Evolutionary conservation across 2,113 vertebrate species (phyloP).

Genomic region (Hydropotes inermis): DNA sequence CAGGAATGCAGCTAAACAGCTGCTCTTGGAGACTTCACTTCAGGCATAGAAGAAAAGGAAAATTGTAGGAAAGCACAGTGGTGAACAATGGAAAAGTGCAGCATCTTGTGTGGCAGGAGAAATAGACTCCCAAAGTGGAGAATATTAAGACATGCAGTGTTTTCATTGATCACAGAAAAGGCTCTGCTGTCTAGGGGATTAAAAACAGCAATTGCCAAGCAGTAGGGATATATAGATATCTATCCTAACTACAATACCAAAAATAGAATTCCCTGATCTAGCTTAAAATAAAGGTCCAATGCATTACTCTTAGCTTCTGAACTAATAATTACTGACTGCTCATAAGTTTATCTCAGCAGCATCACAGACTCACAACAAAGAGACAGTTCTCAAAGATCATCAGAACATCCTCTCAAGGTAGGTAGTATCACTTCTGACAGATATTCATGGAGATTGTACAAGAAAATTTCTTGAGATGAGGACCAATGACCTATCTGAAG

Average conservation of each 20-base stretch:
- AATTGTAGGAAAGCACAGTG: neutral
- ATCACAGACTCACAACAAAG: neutral
- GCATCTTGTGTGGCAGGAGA: neutral
- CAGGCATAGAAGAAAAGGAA: neutral
- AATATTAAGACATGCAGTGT: neutral
- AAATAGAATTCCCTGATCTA: neutral
- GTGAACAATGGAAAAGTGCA: neutral
- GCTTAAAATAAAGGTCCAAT: neutral
- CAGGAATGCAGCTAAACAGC: neutral
- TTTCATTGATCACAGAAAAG: slow-evolving; percentile 16
- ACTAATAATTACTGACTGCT: neutral
- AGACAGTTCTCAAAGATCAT: neutral
- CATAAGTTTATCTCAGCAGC: neutral
- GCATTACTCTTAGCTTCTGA: neutral
- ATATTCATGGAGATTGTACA: neutral
- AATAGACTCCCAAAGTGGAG: neutral
- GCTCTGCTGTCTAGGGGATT: neutral
- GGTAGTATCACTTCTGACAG: neutral
- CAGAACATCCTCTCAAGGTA: neutral
- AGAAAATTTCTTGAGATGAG: neutral
- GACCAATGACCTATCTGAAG: neutral
- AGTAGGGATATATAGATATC: neutral
- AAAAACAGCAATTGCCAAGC: neutral
- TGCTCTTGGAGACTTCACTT: neutral
- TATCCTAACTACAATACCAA: neutral